Percentiles rank a stretch among this genome's conserved stretches.
These are phyloP conservation scores for Galendromus occidentalis DNA, from an alignment of 1,140 invertebrate genomes.

Conservation along the genomic window DNA sequence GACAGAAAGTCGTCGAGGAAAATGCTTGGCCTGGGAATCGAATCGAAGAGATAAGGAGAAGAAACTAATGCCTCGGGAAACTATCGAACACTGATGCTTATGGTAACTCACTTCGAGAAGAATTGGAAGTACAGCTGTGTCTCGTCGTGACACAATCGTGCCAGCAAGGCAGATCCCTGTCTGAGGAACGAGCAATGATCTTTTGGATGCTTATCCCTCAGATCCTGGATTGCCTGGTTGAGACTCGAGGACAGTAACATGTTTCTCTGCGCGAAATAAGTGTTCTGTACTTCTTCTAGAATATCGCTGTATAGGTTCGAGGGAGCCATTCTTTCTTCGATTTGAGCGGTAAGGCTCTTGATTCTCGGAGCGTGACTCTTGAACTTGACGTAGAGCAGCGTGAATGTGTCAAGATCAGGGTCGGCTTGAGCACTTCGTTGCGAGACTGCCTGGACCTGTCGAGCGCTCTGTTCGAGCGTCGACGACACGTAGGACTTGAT, in stretches of 20 bases:
- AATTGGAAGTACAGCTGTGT: constrained; percentile 71
- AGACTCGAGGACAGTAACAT: constrained; percentile 53
- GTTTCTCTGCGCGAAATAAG: constrained; percentile 55
- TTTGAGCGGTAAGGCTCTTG: constrained; percentile 52
- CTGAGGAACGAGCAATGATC: constrained; percentile 73
- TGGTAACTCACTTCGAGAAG: constrained; percentile 39
- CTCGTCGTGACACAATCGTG: constrained; percentile 81
- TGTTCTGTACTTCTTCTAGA: constrained; percentile 58
- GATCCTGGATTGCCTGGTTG: constrained; percentile 46
- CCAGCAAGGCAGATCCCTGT: constrained; percentile 63
- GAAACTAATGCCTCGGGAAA: constrained; percentile 6
- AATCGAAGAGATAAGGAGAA: neutral
- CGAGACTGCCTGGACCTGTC: constrained; percentile 37
- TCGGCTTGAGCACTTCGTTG: constrained; percentile 19
- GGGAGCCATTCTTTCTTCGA: constrained; percentile 46
- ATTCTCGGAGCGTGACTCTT: constrained; percentile 63
- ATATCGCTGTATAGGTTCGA: constrained; percentile 32
- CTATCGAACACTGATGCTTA: too few relatives aligned
- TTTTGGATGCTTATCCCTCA: constrained; percentile 44
- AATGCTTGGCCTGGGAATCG: neutral
- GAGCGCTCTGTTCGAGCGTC: constrained; percentile 32
- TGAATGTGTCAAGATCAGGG: constrained; percentile 50
- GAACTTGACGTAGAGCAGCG: constrained; percentile 82
- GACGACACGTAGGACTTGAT: constrained; percentile 21
- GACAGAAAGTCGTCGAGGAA: constrained; percentile 42